These are phyloP conservation scores for Lagria hirta DNA, from an alignment of 2,888 invertebrate species.

Conservation along the genomic window DNA sequence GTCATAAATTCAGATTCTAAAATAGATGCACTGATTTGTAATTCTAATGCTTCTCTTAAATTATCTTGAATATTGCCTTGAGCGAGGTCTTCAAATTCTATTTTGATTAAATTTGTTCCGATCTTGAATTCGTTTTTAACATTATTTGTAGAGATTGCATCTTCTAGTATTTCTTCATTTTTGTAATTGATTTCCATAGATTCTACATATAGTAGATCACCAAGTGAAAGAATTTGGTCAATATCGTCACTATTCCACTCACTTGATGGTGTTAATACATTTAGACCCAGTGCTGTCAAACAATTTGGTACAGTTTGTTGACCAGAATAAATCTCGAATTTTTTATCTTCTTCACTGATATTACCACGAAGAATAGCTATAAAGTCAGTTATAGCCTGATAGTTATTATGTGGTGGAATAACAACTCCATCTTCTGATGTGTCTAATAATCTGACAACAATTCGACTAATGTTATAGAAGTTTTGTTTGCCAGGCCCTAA, in stretches of 20 bases:
- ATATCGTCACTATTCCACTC: conserved; percentile 46
- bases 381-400: conserved; percentile 46
- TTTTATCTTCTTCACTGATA: conserved; percentile 38
- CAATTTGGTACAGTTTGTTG: conserved; percentile 51
- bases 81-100: conserved; percentile 32
- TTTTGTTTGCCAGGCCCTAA: conserved; percentile 42
- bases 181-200: conserved; percentile 39
- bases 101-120: conserved; percentile 46
- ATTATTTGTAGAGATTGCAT: conserved; percentile 23
- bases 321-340: conserved; percentile 42
- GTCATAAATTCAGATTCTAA: conserved; percentile 42
- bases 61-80: conserved; percentile 33
- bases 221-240: conserved; percentile 47
- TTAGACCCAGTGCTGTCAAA: conserved; percentile 45
- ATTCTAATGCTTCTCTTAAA: conserved; percentile 30
- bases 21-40: conserved; percentile 32
- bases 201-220: conserved; percentile 44
- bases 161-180: conserved; percentile 30
- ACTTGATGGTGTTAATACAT: conserved; percentile 41
- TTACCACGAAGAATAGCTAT: conserved; percentile 51
- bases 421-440: conserved; percentile 42
- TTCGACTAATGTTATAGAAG: conserved; percentile 46
- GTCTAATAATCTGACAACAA: conserved; percentile 39
- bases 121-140: conserved; percentile 36
- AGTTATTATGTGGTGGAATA: conserved; percentile 53